Conservation (phyloP, 2,113 vertebrate genomes). For the Lutjanus erythropterus region DNA sequence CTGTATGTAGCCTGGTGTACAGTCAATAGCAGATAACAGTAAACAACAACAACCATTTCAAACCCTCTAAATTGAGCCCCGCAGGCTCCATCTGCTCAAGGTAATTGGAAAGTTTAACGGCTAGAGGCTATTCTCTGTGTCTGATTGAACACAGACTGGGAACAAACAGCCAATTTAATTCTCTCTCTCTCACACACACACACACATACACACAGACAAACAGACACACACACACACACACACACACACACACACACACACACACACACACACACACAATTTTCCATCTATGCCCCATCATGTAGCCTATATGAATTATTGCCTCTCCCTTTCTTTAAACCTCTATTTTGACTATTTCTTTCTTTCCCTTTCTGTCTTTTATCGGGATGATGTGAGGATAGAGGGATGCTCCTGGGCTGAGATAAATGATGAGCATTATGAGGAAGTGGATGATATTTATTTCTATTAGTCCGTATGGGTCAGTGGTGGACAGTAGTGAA, state of each 20-base stretch:
- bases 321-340: slow-evolving; percentile 23
- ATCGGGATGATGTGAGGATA: slow-evolving; percentile 9
- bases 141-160: slow-evolving; percentile 69
- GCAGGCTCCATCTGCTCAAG: slow-evolving; percentile 73
- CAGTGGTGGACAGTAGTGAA: no score
- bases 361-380: neutral
- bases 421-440: slow-evolving; percentile 36
- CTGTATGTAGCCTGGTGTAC: slow-evolving; percentile 36
- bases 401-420: slow-evolving; percentile 29
- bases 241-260: neutral
- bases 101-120: slow-evolving; percentile 81
- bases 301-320: slow-evolving; percentile 44
- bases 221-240: no score
- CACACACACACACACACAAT: slow-evolving; percentile 14
- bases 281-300: slow-evolving; percentile 27
- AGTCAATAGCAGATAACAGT: slow-evolving; percentile 69
- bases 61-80: slow-evolving; percentile 61
- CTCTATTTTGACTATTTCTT: slow-evolving; percentile 9
- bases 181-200: slow-evolving; percentile 22
- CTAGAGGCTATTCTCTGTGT: slow-evolving; percentile 68
- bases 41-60: slow-evolving; percentile 77
- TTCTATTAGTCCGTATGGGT: slow-evolving; percentile 16
- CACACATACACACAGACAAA: neutral
- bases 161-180: slow-evolving; percentile 77
- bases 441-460: slow-evolving; percentile 46